Evolutionary conservation across 2,888 invertebrate species (phyloP).

Genomic region (Chloroclystis v-ata): DNA sequence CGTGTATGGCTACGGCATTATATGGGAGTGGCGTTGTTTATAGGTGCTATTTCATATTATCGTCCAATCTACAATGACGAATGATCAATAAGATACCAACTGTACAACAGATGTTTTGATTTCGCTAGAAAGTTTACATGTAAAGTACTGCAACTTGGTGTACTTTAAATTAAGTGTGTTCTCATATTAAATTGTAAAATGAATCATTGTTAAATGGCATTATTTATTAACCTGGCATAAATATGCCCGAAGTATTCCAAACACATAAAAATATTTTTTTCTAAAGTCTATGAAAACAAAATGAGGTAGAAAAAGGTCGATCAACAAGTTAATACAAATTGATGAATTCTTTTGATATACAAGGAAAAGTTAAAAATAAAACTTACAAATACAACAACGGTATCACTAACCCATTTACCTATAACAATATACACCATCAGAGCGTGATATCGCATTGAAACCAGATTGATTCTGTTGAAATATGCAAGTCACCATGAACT

Average conservation of each 20-base stretch:
- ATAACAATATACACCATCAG: constrained; percentile 18
- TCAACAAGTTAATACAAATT: too few relatives aligned
- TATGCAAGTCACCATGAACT: constrained; percentile 26
- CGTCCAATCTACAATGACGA: constrained; percentile 16
- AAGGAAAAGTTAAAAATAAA: too few relatives aligned
- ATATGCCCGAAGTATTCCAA: too few relatives aligned
- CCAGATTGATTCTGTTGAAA: constrained; percentile 26
- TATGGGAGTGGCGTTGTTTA: constrained; percentile 14
- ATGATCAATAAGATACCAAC: constrained; percentile 7
- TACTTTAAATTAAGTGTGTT: neutral
- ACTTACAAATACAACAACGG: constrained; percentile 5
- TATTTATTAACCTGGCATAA: too few relatives aligned
- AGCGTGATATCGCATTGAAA: constrained; percentile 18
- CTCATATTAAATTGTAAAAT: too few relatives aligned
- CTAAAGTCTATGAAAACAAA: too few relatives aligned
- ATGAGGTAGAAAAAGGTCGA: too few relatives aligned
- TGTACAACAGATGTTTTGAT: constrained; percentile 6
- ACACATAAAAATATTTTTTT: too few relatives aligned
- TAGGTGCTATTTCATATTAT: constrained; percentile 19
- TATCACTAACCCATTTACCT: constrained; percentile 19
- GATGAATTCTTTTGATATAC: too few relatives aligned
- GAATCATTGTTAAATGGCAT: too few relatives aligned
- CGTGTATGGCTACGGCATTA: constrained; percentile 26
- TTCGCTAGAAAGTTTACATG: constrained; percentile 8
- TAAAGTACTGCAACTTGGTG: neutral